Evolutionary conservation across 2,888 invertebrate species (phyloP).

Genomic region (Chelonus formosanus): DNA sequence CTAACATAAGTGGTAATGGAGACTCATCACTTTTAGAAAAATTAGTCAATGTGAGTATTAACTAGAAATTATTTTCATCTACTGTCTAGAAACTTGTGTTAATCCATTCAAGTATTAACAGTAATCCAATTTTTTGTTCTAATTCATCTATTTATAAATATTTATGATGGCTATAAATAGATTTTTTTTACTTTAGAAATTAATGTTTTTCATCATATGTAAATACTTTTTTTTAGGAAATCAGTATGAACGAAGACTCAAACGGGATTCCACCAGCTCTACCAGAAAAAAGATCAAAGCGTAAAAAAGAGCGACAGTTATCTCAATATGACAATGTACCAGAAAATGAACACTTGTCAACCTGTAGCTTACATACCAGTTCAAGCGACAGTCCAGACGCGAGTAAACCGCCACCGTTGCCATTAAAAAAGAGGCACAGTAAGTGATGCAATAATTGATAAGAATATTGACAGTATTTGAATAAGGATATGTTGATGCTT

Average conservation of each 20-base stretch:
- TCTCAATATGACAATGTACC: slow-evolving; percentile 79
- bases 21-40: slow-evolving; percentile 57
- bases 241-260: slow-evolving; percentile 48
- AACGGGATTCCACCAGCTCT: slow-evolving; percentile 69
- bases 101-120: background rate
- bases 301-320: slow-evolving; percentile 69
- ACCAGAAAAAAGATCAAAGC: slow-evolving; percentile 70
- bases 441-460: slow-evolving; percentile 69
- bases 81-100: too few species aligned
- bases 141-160: background rate
- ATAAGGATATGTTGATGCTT: slow-evolving; percentile 19
- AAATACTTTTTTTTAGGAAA: slow-evolving; percentile 48
- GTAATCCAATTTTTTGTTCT: background rate
- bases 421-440: slow-evolving; percentile 95
- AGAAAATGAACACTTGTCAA: slow-evolving; percentile 66
- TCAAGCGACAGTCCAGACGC: slow-evolving; percentile 68
- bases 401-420: slow-evolving; percentile 84
- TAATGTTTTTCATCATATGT: background rate
- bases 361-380: slow-evolving; percentile 61
- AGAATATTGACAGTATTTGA: slow-evolving; percentile 27
- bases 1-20: slow-evolving; percentile 51
- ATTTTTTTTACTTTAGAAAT: background rate
- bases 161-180: too few species aligned
- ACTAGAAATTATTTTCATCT: too few species aligned
- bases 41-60: slow-evolving; percentile 58